Evolutionary conservation across 2,113 vertebrate species (phyloP), one percentile per base, ranked within the genome.

Genomic region (Micronycteris hirsuta): DNA sequence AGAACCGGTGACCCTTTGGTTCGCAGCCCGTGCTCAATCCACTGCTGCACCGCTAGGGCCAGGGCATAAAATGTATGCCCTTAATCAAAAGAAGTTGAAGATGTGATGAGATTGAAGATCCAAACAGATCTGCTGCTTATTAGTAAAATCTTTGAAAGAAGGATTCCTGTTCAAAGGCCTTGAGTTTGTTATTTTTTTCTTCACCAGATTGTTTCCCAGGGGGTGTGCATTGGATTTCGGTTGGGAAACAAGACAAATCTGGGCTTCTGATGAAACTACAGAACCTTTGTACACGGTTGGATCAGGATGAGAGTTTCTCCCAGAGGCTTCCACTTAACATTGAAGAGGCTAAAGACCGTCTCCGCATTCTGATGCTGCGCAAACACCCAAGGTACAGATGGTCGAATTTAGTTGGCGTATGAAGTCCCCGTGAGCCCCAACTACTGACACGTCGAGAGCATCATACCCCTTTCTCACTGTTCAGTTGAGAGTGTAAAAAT

Each of bases 291-390:
- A 98, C 99, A 67, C 99, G 99, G 20, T 96, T 99, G 98, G 99
- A 99, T 91, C 98, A 99, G 68, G 99, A 99, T 49, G 98, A 98
- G 31, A 97, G 98, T 68, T 95, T 98, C 65, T 97, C 98, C 71
- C 98, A 99, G 41, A 98, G 99, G 41, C 97, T 99, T 19, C 99
- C 99, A 16, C 98, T 98, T 97, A 99, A 99, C 84, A 98, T 99
- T 58, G 99, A 99, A 82, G 99, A 99, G 96, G 99, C 99, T 96
- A 99, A 99, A 97, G 99, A 99, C 93, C 99, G 99, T 43, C 98
- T 99, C 61, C 99, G 99, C 80, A 98, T 99, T 95, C 98, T 99
- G 83, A 99, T 99, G 98, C 97, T 99, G 43, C 99, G 97, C 83
- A 99, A 97, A 97, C 98, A 99, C 92, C 99, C 99, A n/a, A 99